A percentile compares a stretch with the other conserved stretches of the same genome.
Conservation (phyloP, 1,140 invertebrate genomes). For the Mizuhopecten yessoensis region DNA sequence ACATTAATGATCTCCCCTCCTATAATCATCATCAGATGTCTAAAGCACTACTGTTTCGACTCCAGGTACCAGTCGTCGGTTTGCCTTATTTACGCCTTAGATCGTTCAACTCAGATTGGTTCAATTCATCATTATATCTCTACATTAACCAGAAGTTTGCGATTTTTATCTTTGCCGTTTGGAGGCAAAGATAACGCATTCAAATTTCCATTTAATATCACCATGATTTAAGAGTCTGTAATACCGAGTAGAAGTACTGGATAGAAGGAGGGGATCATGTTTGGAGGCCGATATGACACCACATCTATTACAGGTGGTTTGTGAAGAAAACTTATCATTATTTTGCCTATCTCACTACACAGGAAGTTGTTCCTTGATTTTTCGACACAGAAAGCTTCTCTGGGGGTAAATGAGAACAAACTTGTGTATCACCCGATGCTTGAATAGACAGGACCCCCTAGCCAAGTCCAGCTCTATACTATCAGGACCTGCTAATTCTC, state of each 20-base stretch:
- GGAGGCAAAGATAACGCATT: not conserved
- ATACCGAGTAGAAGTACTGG: not conserved
- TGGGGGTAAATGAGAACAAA: not conserved
- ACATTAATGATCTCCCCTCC: not conserved
- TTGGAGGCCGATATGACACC: not conserved
- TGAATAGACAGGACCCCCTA: not conserved
- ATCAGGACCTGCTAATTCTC: not conserved
- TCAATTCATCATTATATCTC: constrained; percentile 8
- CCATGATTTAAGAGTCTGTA: not conserved
- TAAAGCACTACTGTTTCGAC: not conserved
- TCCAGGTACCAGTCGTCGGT: not conserved
- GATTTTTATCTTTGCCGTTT: not conserved
- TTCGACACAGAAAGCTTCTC: not conserved
- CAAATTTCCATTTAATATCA: not conserved
- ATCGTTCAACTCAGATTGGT: not conserved
- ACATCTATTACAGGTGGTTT: not conserved
- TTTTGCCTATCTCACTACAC: not conserved
- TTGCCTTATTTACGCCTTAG: not conserved
- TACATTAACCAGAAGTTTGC: not conserved
- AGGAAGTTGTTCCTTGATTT: not conserved
- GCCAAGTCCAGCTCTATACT: not conserved
- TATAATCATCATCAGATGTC: not conserved
- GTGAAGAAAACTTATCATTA: no score
- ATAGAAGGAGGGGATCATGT: not conserved
- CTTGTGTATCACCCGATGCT: not conserved